Percentiles rank a stretch among this genome's conserved stretches.
phyloP scores from a whole-genome alignment of 2,113 vertebrate genomes.

The Malurus alboscapulatus region DNA sequence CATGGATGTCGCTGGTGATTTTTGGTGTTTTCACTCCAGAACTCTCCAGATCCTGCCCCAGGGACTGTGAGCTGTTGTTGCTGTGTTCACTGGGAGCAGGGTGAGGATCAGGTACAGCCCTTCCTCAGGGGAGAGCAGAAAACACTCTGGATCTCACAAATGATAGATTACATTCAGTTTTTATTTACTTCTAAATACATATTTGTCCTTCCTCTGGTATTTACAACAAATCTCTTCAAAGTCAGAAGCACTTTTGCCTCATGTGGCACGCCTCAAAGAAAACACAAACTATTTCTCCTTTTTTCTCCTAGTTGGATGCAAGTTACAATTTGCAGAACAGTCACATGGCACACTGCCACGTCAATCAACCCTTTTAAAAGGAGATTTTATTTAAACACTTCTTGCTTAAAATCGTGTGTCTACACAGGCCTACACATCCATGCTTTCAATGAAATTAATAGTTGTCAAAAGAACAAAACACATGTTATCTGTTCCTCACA shows the following conservation, averaged over 20 bases:
- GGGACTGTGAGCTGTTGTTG: not conserved
- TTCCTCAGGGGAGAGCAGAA: not conserved
- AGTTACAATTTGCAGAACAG: not conserved
- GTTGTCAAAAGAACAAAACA: conserved; percentile 65
- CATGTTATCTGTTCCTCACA: not conserved
- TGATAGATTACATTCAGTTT: accelerated
- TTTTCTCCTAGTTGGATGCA: not conserved
- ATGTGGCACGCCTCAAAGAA: not conserved
- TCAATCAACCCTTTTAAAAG: conserved; percentile 22
- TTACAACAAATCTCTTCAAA: not conserved
- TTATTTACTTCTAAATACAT: not conserved
- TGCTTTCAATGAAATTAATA: conserved; percentile 47
- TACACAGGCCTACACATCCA: conserved; percentile 14
- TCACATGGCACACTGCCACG: not conserved
- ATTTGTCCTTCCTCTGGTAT: not conserved
- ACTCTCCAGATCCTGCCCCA: not conserved
- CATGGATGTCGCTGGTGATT: not conserved
- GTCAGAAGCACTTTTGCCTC: not conserved
- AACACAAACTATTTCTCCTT: not conserved
- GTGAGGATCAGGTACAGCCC: not conserved
- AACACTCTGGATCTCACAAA: not conserved
- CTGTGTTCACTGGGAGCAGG: not conserved
- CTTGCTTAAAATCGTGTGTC: conserved; percentile 29
- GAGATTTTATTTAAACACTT: conserved; percentile 9
- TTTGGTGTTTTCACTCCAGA: not conserved